A percentile compares a stretch with the other conserved stretches of the same genome.
These are phyloP conservation scores for Scophthalmus maximus DNA, from an alignment of 2,113 vertebrate species.

Conservation along the genomic window DNA sequence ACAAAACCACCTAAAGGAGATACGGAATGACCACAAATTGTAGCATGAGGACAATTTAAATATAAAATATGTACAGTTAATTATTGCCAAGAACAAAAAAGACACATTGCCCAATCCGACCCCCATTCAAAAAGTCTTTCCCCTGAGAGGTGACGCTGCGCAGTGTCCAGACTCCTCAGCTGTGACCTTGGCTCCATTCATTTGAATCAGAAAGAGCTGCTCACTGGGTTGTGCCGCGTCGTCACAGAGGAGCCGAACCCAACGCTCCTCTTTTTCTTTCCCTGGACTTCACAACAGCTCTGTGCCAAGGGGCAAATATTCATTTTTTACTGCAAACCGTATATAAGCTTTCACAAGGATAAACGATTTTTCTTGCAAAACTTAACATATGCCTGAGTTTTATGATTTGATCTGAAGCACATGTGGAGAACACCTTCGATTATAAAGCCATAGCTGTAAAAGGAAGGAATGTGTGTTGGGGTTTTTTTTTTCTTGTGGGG, in stretches of 20 bases:
- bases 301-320: constrained; percentile 62
- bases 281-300: constrained; percentile 50
- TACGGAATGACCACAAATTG: background rate
- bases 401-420: constrained; percentile 64
- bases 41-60: too few relatives aligned
- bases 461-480: constrained; percentile 23
- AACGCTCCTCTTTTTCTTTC: constrained; percentile 22
- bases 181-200: constrained; percentile 41
- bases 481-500: constrained; percentile 2
- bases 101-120: background rate
- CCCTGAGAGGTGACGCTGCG: constrained; percentile 52
- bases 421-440: constrained; percentile 51
- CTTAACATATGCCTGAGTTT: constrained; percentile 42
- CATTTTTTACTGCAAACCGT: constrained; percentile 58
- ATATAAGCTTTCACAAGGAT: constrained; percentile 49
- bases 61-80: too few relatives aligned
- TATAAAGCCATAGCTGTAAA: constrained; percentile 37
- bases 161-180: constrained; percentile 53
- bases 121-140: constrained; percentile 2
- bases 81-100: too few relatives aligned
- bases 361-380: constrained; percentile 57
- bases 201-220: constrained; percentile 63
- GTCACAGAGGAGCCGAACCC: constrained; percentile 55
- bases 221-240: constrained; percentile 44
- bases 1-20: background rate